Conservation (phyloP, 2,888 invertebrate species). For the Ctena decussata region DNA sequence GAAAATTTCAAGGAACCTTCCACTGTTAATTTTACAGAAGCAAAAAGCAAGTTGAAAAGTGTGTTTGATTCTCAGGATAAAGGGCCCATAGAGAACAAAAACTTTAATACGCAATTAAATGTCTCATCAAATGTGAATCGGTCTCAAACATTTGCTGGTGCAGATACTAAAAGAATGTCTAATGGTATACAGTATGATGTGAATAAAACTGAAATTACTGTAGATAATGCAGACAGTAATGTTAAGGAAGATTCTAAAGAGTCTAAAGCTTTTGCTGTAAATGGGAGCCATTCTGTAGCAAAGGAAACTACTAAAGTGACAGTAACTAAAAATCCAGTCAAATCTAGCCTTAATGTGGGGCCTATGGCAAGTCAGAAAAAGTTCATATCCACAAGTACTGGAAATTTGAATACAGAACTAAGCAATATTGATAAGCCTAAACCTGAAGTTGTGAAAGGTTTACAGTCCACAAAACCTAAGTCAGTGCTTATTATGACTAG, state of each 20-base stretch:
- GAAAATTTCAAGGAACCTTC: not conserved
- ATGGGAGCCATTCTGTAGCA: not conserved
- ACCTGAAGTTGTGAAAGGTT: slow-evolving; percentile 37
- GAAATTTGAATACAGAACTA: slow-evolving; percentile 20
- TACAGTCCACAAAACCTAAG: slow-evolving; percentile 29
- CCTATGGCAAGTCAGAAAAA: slow-evolving; percentile 52
- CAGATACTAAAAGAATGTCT: not conserved
- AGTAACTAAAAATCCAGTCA: not conserved
- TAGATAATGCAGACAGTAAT: not conserved
- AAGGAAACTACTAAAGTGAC: not conserved
- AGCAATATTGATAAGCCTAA: slow-evolving; percentile 17
- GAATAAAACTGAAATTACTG: not conserved
- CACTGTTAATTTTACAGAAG: slow-evolving; percentile 8
- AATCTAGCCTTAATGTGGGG: slow-evolving; percentile 17
- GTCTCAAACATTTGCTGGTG: slow-evolving; percentile 24
- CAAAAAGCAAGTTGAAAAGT: slow-evolving; percentile 14
- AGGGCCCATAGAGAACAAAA: not conserved
- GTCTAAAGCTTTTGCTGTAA: not conserved
- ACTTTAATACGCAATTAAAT: not conserved
- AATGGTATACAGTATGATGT: not conserved
- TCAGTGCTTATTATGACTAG: slow-evolving; percentile 50
- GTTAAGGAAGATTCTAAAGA: not conserved
- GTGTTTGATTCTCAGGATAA: not conserved
- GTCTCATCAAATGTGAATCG: slow-evolving; percentile 12
- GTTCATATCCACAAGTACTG: slow-evolving; percentile 52